Evolutionary conservation across 2,797 vertebrate species (phyloP), one percentile per base, ranked within the genome.

Genomic region (Malurus leucopterus): DNA sequence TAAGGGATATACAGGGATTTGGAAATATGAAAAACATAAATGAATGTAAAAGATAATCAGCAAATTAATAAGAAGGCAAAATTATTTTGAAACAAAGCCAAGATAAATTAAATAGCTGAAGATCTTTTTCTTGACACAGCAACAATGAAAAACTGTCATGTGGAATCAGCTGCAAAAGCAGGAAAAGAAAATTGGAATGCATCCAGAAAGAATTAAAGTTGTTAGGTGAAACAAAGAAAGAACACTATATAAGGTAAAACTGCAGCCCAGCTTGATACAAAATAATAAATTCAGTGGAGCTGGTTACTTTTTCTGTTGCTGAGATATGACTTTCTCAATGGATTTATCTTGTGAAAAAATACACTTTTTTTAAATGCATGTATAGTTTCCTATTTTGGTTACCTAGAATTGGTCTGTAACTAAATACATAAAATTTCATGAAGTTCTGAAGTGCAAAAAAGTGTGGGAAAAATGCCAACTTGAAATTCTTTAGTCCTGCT

Each of bases 1-100:
- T 90, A 85, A 86, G 40, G 38, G n/a, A 89, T 78, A 85, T 61
- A 64, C 12, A 51, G 49, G 59, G 85, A 95, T 89, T 82, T 86
- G 50, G 30, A 85, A 88, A 70, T 81, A 81, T 4, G 46, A 95
- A 91, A 78, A 38, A 47, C 61, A 63, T 46, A 85, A 92, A 89
- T 85, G 15, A 92, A 92, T 76, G 63, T 59, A 91, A 92, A 83
- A 90, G 89, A 92, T 91, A 93, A 95, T 61, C 55, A 64, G 63
- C 61, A 89, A 92, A 93, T 94, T 84, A 92, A 87, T 80, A 94
- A 64, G 79, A 89, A 58, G 38, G 46, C 15, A 72, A 43, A 65
- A 78, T 54, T 91, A 81, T 84, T 93, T 91, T 91, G 84, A 92
- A 93, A 92, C 63, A 93, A 84, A 92, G 68, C 73, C 90, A 94